Evolutionary conservation across 2,113 vertebrate genomes (phyloP), one percentile per base, ranked within the genome.

Genomic region (Lophius piscatorius): DNA sequence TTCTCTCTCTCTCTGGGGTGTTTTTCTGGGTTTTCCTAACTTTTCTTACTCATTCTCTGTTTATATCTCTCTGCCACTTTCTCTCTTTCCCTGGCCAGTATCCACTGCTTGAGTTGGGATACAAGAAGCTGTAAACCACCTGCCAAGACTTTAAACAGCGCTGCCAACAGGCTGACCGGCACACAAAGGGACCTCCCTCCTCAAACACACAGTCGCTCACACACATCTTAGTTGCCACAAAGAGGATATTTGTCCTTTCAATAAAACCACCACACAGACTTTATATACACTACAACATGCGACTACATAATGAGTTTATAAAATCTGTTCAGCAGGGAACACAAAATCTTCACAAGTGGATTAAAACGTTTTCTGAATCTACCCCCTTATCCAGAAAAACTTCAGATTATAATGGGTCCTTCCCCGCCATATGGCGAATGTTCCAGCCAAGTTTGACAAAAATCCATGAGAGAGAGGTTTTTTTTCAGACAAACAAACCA

Each of bases 71-170:
- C 38, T 29, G 6, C 35, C 48, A 14, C 24, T 50, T 42, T 38
- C 48, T 49, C 60, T 39, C 48, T 70, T 57, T 44, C 55, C 34
- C 71, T 71, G 70, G 76, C 83, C 21, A 51, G 66, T 52, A 59
- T 81, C 85, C 82, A 66, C 58, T 26, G 14, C 67, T 81, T 86
- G 73, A 85, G 76, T 82, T 82, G 76, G 70, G 77, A 71, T 60
- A 69, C 80, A 66, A 80, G 78, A 76, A 74, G 82, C 86, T 90
- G 84, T 85, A 81, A 87, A 87, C 86, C 87, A 86, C 82, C 85
- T 87, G 87, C 87, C 87, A 90, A 87, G 70, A 85, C 80, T 1
- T 89, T 84, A 83, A 87, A 78, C 73, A 9, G 63, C 16, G 3
- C 62, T 88, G 85, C 85, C 86, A 89, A 75, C 76, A 82, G 62